Conservation (phyloP, 2,113 vertebrate species). For the Struthio camelus region DNA sequence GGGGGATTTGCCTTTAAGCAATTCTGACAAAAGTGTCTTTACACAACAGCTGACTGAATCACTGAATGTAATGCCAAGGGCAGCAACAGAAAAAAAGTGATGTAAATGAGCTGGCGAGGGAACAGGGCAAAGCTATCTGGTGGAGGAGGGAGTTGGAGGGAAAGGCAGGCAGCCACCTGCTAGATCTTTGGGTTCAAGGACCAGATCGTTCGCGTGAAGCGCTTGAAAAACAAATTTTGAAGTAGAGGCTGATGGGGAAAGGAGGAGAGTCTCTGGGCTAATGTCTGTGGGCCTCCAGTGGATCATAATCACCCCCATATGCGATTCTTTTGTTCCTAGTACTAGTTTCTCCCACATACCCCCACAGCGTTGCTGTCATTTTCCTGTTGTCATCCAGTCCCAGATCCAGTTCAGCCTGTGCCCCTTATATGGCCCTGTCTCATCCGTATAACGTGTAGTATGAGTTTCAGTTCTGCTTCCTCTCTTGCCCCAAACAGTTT, state of each 20-base stretch:
- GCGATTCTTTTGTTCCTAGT: not conserved
- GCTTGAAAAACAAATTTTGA: not conserved
- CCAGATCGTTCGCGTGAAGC: not conserved
- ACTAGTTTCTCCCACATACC: not conserved
- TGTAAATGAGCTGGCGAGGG: slow-evolving; percentile 53
- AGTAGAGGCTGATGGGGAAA: not conserved
- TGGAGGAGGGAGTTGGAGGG: not conserved
- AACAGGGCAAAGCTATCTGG: slow-evolving; percentile 51
- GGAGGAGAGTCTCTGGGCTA: not conserved
- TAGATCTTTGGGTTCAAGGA: not conserved
- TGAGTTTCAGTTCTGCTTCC: slow-evolving; percentile 1
- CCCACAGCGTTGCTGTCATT: not conserved
- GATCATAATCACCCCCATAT: not conserved
- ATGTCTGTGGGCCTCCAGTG: not conserved
- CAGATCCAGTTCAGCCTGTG: not conserved
- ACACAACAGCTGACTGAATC: slow-evolving; percentile 36
- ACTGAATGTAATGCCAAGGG: slow-evolving; percentile 44
- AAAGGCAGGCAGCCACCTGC: slow-evolving; percentile 28
- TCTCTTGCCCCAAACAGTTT: not conserved
- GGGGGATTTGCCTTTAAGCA: slow-evolving; percentile 58
- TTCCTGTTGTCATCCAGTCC: not conserved
- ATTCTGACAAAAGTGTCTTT: slow-evolving; percentile 51
- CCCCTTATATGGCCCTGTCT: not conserved
- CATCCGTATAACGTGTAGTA: not conserved
- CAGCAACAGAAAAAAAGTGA: slow-evolving; percentile 4